phyloP scores from a whole-genome alignment of 2,113 vertebrate species.

The Felis chaus region DNA sequence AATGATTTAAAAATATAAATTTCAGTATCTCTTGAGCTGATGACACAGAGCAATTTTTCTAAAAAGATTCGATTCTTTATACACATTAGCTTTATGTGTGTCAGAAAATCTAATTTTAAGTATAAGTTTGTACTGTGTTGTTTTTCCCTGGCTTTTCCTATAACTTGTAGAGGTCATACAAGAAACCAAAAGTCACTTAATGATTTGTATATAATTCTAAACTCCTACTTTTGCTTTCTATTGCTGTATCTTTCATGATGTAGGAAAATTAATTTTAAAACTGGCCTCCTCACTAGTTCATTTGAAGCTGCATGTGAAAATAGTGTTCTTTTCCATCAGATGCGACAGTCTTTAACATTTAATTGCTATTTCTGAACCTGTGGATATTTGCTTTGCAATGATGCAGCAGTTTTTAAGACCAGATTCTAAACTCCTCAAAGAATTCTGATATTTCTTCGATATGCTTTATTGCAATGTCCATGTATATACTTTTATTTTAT shows the following conservation, averaged over 20 bases:
- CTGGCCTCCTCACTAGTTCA: background rate
- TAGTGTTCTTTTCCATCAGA: background rate
- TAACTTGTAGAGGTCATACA: background rate
- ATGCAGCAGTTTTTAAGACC: background rate
- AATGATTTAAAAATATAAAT: conserved; percentile 16
- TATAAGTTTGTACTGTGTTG: background rate
- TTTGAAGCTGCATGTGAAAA: background rate
- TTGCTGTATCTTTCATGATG: background rate
- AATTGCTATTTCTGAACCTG: background rate
- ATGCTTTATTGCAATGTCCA: background rate
- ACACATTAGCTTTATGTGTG: background rate
- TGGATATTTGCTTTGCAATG: background rate
- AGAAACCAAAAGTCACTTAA: background rate
- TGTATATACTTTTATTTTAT: background rate
- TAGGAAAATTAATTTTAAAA: conserved; percentile 20
- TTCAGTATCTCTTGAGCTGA: background rate
- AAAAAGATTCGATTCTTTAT: background rate
- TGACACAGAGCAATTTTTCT: background rate
- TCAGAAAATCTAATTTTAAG: background rate
- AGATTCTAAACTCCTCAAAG: background rate
- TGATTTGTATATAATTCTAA: background rate
- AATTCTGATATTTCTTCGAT: background rate
- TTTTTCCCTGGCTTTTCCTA: background rate
- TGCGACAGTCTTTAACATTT: background rate
- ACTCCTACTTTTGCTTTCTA: background rate